Percentiles rank a stretch among this genome's conserved stretches.
Conservation (phyloP, 2,113 vertebrate genomes). For the Polypterus senegalus region DNA sequence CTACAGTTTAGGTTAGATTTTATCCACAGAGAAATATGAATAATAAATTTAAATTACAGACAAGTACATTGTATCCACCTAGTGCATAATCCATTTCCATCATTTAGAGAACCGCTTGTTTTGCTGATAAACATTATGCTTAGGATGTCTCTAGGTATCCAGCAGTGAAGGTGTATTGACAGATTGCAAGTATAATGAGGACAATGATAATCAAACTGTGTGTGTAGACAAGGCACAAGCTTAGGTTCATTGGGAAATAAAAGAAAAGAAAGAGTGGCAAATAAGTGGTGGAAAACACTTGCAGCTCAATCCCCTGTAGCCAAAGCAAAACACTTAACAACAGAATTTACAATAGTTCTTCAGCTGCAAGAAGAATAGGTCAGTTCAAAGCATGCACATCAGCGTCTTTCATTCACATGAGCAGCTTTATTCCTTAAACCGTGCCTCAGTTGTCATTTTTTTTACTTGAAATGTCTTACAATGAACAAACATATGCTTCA, state of each 20-base stretch:
- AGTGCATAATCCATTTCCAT: too few species aligned
- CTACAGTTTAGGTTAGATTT: too few species aligned
- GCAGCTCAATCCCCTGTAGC: background rate
- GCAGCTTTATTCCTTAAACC: too few species aligned
- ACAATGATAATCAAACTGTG: background rate
- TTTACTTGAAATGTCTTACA: too few species aligned
- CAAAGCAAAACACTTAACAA: background rate
- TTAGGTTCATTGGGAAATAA: background rate
- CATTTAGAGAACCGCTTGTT: background rate
- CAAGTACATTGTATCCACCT: too few species aligned
- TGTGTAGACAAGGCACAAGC: background rate
- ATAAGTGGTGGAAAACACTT: background rate
- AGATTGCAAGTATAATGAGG: background rate
- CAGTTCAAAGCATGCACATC: too few species aligned
- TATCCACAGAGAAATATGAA: too few species aligned
- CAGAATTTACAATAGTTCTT: background rate
- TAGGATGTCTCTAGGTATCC: background rate
- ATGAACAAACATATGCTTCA: too few species aligned
- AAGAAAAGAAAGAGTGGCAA: too few species aligned
- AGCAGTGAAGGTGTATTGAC: background rate
- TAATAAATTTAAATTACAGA: too few species aligned
- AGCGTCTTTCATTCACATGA: too few species aligned
- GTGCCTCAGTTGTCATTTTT: too few species aligned
- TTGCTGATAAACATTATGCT: background rate
- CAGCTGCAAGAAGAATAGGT: background rate